phyloP scores from a whole-genome alignment of 64 coral and sea anemone species.

The Hydrozoanthus tunicans region DNA sequence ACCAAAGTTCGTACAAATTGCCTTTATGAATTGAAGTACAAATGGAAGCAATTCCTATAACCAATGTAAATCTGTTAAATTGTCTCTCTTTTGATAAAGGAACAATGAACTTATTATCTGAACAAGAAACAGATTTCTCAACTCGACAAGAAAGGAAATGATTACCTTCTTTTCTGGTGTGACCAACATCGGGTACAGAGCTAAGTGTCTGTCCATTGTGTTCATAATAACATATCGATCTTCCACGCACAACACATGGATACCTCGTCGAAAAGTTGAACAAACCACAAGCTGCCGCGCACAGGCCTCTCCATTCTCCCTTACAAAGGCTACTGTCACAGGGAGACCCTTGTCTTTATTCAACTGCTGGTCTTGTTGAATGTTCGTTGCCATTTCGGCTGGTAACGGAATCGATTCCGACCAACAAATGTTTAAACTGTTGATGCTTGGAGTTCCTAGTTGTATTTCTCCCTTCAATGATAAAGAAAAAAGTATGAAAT shows the following conservation, averaged over 20 bases:
- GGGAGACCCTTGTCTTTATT: conserved; percentile 29
- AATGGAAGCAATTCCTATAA: too few species aligned
- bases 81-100: too few species aligned
- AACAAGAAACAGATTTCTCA: too few species aligned
- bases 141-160: too few species aligned
- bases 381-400: neutral
- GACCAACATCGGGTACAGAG: conserved; percentile 43
- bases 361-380: neutral
- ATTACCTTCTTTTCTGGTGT: conserved; percentile 39
- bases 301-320: conserved; percentile 27
- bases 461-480: conserved; percentile 31
- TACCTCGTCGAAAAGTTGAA: conserved; percentile 25
- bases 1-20: too few species aligned
- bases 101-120: too few species aligned
- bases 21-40: too few species aligned
- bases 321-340: conserved; percentile 43
- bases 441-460: conserved; percentile 8
- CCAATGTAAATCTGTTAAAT: too few species aligned
- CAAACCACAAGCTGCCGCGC: conserved; percentile 31
- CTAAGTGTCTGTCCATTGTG: neutral
- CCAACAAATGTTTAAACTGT: conserved; percentile 28
- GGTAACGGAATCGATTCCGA: conserved; percentile 39
- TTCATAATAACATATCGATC: conserved; percentile 7
- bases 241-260: conserved; percentile 35
- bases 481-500: neutral